Base-by-base conservation (phyloP, 64 coral and sea anemone species). In the Actinia tenebrosa region DNA sequence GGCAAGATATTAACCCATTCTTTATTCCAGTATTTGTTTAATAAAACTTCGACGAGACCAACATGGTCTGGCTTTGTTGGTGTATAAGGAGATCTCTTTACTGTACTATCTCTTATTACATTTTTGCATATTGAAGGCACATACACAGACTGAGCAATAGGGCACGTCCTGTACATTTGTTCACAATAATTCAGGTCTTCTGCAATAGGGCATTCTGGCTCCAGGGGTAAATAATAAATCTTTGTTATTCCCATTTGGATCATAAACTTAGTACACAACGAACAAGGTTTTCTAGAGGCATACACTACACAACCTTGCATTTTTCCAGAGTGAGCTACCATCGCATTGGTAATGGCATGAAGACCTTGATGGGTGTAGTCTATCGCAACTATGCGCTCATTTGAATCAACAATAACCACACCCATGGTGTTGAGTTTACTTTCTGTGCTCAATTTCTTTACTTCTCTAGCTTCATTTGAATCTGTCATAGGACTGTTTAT, bases 241-340 rank as follows among this genome's bases (percentile, higher is more conserved):
- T 58, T 83, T 44, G 80, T 61, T 44, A 94, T 84, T 46, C 60
- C 78, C 54, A 86, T 85, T 84, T 94, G 89, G 45, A 91, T 81
- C 71, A 94, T 77, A 7, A 88, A 79, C 69, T 91, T 94, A 4
- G 86, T 94, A 44, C 93, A 94, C 10, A 81, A 62, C 5, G 89
- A 91, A 60, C 93, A 94, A 2, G 93, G 93, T 80, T 94, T 94
- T 30, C 93, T 75, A 58, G 93, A 94, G 2, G 71, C 47, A n/a
- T 87, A 94, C 25, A 94, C 86, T 1, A 87, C 59, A 71, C 80
- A 78, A 53, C 60, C 82, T 23, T 22, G 9, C 2, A 44, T 25
- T 7, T 84, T 60, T 44, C 22, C 56, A 25, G 85, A 60, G 50
- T 82, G 86, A 42, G 85, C 87, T 7, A 87, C 78, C 79, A 94